Conservation (phyloP, 2,113 vertebrate species). For the Phocoena sinus region DNA sequence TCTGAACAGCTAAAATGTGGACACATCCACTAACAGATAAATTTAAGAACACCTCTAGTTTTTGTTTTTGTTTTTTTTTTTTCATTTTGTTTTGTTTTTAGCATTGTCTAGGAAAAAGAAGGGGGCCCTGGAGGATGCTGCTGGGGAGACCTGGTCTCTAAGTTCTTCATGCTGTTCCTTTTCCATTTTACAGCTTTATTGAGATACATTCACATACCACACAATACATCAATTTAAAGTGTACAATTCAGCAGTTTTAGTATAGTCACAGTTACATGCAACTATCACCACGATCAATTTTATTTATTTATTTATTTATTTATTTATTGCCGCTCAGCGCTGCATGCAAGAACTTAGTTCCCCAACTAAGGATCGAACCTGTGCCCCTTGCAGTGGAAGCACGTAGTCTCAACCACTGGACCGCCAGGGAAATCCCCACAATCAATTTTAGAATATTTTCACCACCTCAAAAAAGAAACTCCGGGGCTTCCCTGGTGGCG, state of each 20-base stretch:
- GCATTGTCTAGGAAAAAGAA: not conserved
- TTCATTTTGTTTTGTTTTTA: not conserved
- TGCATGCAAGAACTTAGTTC: not conserved
- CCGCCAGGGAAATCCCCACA: not conserved
- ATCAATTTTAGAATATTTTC: not conserved
- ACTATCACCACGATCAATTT: not conserved
- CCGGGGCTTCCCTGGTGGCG: no score
- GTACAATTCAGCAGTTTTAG: not conserved
- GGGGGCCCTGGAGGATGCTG: not conserved
- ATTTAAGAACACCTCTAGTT: not conserved
- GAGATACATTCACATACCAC: not conserved
- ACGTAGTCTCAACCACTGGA: not conserved
- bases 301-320: not conserved
- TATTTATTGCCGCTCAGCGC: not conserved
- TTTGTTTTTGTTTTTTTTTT: not conserved
- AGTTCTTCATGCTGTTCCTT: not conserved
- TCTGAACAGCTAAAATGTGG: not conserved
- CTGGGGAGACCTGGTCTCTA: not conserved
- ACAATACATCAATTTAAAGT: not conserved
- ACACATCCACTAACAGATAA: not conserved
- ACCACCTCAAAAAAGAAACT: not conserved
- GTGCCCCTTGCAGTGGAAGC: not conserved
- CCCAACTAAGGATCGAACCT: not conserved
- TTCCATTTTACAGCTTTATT: not conserved
- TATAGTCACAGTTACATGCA: not conserved